phyloP scores from a whole-genome alignment of 2,888 invertebrate genomes.

The Yponomeuta evonymella region DNA sequence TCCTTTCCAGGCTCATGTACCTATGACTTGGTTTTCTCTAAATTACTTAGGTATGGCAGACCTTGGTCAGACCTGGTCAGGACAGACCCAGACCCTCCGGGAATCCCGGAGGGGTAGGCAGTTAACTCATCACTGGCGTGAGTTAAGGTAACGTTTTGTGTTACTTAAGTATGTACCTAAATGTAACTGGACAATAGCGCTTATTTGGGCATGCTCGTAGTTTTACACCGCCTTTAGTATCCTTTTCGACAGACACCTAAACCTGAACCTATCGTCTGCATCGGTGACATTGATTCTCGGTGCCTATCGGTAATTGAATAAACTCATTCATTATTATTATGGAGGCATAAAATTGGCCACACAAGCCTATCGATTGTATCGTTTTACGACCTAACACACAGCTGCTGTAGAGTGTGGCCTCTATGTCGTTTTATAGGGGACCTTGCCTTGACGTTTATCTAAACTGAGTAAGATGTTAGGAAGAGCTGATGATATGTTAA shows the following conservation, averaged over 20 bases:
- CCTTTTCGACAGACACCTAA: not conserved
- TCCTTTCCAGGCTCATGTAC: no score
- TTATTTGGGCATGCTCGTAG: no score
- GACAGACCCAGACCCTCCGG: no score
- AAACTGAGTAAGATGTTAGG: not conserved
- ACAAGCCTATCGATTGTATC: slow-evolving; percentile 60
- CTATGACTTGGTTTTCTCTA: no score
- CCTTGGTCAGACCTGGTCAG: no score
- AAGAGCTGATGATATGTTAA: not conserved
- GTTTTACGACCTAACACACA: slow-evolving; percentile 59
- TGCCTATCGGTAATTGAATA: slow-evolving; percentile 64
- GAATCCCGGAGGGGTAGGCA: no score
- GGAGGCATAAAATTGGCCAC: slow-evolving; percentile 55
- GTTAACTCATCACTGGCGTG: no score
- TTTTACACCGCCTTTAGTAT: no score
- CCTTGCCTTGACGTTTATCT: not conserved
- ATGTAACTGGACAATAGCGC: no score
- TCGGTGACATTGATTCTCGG: not conserved
- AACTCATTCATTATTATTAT: slow-evolving; percentile 61
- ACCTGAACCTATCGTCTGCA: not conserved
- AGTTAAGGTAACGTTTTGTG: no score
- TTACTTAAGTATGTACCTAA: no score
- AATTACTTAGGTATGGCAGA: no score
- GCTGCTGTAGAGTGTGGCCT: slow-evolving; percentile 37
- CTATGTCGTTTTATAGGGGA: not conserved